Base-by-base conservation (phyloP, 1,140 invertebrate species). In the Papilio helenus region DNA sequence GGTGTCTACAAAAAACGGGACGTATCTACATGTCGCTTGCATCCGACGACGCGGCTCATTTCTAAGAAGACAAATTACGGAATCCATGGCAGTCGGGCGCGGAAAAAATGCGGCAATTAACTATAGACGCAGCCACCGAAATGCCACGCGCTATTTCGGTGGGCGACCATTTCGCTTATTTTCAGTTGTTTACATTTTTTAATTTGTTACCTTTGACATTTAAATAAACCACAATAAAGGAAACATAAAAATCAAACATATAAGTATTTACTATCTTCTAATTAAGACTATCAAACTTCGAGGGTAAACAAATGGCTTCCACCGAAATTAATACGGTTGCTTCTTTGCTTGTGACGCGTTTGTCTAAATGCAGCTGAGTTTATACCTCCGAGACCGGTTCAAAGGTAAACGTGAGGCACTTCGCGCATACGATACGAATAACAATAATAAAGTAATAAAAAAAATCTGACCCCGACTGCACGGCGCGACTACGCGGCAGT, bases 31-130 rank as follows among this genome's bases (percentile, higher is more conserved):
- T 91, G 91, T 93, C 92, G 85, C 88, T 84, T 87, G 89, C 89
- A 90, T 90, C 88, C 89, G 92, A 92, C 91, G 92, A 94, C 92
- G 92, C 92, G 92, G 87, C 93, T 92, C 93, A 94, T 94, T 94
- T 94, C 92, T 92, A 85, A 85, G 92, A 94, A 94, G 92, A 94
- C 93, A 94, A 94, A 94, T 94, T 92, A 93, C 91, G 81, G 88
- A 92, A 91, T 90, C 90, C 88, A 83, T 89, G 87, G 89, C 90
- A 88, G 89, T 84, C 87, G 87, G 85, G 87, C 89, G 86, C 87
- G 88, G 86, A 92, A 94, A 93, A 94, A 94, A 94, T 92, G 87
- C 90, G 87, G 92, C 92, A 94, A 94, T 94, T 94, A 94, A 93
- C 90, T 81, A 79, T 82, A 93, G 86, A 85, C 85, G 85, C 79